Evolutionary conservation across 2,113 vertebrate genomes (phyloP).

Genomic region (Lagenorhynchus albirostris): DNA sequence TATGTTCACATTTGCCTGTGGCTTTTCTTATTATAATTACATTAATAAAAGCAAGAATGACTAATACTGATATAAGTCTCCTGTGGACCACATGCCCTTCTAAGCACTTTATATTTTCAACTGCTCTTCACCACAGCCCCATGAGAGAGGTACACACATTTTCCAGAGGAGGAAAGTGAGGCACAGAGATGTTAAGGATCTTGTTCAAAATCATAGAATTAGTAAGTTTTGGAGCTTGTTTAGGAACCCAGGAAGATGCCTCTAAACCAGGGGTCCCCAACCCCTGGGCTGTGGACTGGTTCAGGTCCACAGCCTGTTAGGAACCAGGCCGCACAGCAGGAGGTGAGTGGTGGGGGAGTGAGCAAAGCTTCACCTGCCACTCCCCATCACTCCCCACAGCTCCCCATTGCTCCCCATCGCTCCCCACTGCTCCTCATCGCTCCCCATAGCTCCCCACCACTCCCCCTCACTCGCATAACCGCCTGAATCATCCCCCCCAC

Average conservation of each 20-base stretch:
- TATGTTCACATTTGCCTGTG: not conserved
- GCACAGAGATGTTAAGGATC: not conserved
- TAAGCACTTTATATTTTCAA: not conserved
- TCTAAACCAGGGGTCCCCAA: not conserved
- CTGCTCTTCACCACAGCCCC: not conserved
- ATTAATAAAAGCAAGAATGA: not conserved
- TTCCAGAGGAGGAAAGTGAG: not conserved
- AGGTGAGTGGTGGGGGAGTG: no score
- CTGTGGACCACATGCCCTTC: not conserved
- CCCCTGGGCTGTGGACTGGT: not conserved
- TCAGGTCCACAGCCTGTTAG: no score
- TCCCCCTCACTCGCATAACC: fast-evolving
- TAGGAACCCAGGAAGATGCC: not conserved
- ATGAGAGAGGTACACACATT: not conserved
- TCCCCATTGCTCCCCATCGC: no score
- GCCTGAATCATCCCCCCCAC: not conserved
- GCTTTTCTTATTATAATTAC: not conserved
- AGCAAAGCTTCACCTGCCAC: not conserved
- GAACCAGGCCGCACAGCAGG: no score
- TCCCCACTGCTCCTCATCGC: no score
- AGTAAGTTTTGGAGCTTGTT: not conserved
- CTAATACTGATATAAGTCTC: not conserved
- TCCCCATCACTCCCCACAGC: no score
- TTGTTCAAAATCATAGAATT: not conserved
- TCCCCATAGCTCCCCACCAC: no score